phyloP scores from a whole-genome alignment of 2,888 invertebrate genomes.

The Microplitis deprimator region DNA sequence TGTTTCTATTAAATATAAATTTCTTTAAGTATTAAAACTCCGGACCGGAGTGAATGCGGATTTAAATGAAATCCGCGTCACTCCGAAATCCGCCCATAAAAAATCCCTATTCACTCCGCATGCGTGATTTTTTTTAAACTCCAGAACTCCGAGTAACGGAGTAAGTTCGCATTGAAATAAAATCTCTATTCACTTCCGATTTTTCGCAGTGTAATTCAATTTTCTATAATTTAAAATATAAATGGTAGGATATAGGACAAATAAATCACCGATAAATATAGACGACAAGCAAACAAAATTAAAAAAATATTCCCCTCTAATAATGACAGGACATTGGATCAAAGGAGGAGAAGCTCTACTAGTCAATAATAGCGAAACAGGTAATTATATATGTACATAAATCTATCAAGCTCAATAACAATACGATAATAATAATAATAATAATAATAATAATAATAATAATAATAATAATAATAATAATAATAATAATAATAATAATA shows the following conservation, averaged over 20 bases:
- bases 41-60: no score
- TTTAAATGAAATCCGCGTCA: no score
- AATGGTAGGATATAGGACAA: conserved; percentile 48
- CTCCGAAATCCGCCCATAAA: no score
- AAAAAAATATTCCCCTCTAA: conserved; percentile 54
- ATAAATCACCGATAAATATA: conserved; percentile 62
- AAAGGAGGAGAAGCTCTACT: conserved; percentile 60
- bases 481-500: background rate
- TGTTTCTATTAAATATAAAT: no score
- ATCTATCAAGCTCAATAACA: background rate
- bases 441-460: background rate
- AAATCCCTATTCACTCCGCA: no score
- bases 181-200: no score
- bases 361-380: conserved; percentile 54
- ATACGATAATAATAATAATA: background rate
- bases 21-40: no score
- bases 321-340: conserved; percentile 62
- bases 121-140: no score
- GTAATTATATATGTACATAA: conserved; percentile 46
- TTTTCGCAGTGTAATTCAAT: background rate
- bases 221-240: background rate
- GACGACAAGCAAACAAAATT: conserved; percentile 51
- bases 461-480: background rate
- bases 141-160: no score
- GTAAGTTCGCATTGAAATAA: no score